phyloP scores from a whole-genome alignment of 1,140 invertebrate genomes.

The Oreohelix idahoensis region DNA sequence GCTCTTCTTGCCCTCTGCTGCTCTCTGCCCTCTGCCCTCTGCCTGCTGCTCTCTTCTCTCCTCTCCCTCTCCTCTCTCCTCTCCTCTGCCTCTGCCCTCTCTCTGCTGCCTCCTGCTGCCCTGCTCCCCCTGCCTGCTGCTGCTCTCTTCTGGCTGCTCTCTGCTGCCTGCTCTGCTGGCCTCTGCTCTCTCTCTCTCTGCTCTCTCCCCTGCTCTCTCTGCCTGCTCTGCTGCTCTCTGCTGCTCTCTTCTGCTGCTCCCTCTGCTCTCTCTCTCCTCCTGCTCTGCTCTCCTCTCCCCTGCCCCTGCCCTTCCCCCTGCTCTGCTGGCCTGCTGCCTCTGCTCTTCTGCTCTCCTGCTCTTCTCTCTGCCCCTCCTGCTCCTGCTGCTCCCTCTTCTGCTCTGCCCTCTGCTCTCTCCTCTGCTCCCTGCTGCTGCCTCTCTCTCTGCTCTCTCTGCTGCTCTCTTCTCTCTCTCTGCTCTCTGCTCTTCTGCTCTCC shows the following conservation, averaged over 20 bases:
- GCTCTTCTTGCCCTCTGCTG: too few relatives aligned
- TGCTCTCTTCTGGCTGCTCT: neutral
- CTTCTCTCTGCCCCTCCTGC: too few relatives aligned
- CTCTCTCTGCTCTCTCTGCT: neutral
- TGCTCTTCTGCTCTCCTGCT: neutral
- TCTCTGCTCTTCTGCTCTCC: too few relatives aligned
- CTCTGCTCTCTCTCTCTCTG: too few relatives aligned
- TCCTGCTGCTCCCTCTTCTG: neutral
- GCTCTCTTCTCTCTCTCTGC: too few relatives aligned
- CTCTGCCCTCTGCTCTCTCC: neutral
- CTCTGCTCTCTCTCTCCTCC: too few relatives aligned
- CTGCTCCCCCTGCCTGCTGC: neutral
- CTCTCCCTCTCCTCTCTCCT: neutral
- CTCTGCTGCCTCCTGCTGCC: neutral
- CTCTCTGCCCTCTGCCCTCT: too few relatives aligned
- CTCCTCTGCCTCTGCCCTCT: neutral
- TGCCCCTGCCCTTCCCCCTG: neutral
- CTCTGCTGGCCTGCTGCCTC: neutral
- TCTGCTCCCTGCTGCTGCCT: neutral
- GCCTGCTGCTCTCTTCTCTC: neutral
- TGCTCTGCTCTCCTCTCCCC: neutral
- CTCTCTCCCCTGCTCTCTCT: neutral
- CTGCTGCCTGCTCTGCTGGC: neutral
- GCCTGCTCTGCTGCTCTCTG: neutral
- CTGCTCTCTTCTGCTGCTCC: neutral